Evolutionary conservation across 2,113 vertebrate species (phyloP).

Genomic region (Castor canadensis): DNA sequence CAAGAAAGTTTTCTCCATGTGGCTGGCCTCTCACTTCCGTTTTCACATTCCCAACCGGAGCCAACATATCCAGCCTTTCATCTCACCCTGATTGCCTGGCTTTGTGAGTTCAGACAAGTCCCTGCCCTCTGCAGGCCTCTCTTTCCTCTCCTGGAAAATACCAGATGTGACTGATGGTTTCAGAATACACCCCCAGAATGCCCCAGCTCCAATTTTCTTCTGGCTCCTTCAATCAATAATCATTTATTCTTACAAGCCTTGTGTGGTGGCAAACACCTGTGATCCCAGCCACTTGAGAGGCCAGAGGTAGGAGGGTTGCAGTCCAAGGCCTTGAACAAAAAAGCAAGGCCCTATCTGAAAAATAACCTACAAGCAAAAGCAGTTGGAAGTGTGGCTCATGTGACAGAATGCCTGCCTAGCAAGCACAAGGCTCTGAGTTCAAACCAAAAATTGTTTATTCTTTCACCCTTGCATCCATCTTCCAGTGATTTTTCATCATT

Average conservation of each 20-base stretch:
- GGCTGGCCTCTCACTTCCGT: not conserved
- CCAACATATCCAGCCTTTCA: not conserved
- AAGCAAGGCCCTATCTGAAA: no score
- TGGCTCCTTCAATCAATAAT: not conserved
- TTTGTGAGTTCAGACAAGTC: not conserved
- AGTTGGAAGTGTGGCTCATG: no score
- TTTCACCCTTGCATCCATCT: not conserved
- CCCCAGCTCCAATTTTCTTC: not conserved
- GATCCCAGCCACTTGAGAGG: no score
- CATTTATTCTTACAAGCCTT: no score
- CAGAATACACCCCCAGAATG: not conserved
- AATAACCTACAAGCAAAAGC: no score
- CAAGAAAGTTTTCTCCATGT: not conserved
- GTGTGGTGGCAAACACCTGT: no score
- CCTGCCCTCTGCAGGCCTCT: not conserved
- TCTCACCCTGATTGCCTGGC: rapidly evolving
- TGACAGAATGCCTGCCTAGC: no score
- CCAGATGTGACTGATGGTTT: not conserved
- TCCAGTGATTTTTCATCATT: not conserved
- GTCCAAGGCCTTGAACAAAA: no score
- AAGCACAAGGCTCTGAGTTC: no score
- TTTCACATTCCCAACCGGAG: not conserved
- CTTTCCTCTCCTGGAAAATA: not conserved
- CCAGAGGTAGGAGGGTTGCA: no score
- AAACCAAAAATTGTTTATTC: no score